Evolutionary conservation across 2,888 invertebrate species (phyloP), one percentile per base, ranked within the genome.

Genomic region (Dryococelus australis): DNA sequence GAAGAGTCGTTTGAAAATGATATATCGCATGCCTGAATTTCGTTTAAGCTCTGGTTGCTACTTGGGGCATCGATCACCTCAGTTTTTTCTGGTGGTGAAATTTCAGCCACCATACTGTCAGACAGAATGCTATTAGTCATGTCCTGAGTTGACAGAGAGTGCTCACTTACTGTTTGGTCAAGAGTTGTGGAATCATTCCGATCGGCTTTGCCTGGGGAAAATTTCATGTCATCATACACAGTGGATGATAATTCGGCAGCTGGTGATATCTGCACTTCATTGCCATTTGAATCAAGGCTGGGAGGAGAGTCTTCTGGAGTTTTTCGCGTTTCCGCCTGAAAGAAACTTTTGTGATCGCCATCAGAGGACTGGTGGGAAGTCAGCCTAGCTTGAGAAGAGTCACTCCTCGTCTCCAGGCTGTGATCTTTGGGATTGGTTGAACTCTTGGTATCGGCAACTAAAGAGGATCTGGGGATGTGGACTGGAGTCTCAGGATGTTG

Each of bases 81-180:
- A 6, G 2, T 13, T 13, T 47, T 10, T 47, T 13, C 10, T n/a
- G 8, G 1, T 20, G n/a, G 65, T 65, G 65, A 24, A 8, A 24
- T 20, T 65, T n/a, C 65, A n/a, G 65, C 13, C 65, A 65, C 24
- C n/a, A 20, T 65, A 6, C n/a, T 65, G 26, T 90, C 89, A 13
- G 90, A 90, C 24, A 89, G 89, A 24, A 90, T 87, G 87, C 90
- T 90, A 16, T 90, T 43, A 2, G 90, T 90, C 20, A 90, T 90
- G 88, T 90, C 90, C 87, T 90, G 90, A 20, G 90, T 90, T 13
- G 90, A 90, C 12, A 88, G 88, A 8, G 90, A 89, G 47, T 89
- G 84, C 43, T 90, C 90, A n/a, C 89, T 90, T 27, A 89, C 89
- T n/a, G 90, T 90, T 87, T 90, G 90, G 80, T 88, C 87, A 10